Evolutionary conservation across 2,888 invertebrate species (phyloP), one percentile per base, ranked within the genome.

Genomic region (Muschampia plurimacula): DNA sequence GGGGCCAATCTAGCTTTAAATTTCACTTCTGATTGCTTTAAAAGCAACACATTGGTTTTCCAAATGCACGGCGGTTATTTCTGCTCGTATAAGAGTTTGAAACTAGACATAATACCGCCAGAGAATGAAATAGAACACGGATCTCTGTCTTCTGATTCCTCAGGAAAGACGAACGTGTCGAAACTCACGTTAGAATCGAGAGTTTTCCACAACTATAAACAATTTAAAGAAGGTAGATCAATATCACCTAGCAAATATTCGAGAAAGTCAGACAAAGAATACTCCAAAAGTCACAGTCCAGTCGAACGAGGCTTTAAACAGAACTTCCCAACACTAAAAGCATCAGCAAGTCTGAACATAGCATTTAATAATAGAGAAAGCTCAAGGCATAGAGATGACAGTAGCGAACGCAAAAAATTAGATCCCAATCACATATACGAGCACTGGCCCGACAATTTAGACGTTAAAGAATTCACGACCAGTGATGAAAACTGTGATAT

Each of bases 1-100:
- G 96, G 97, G 66, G 96, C 96, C 66, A 96, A 96, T 84, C 87
- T 96, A 72, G 92, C 96, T 64, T 96, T 97, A 12, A 95, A 95
- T 78, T 95, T 96, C 82, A 95, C 96, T 59, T 96, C 96, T 2
- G 95, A 95, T 71, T 95, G 96, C 80, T 96, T 97, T 79, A 95
- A 95, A 84, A 92, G 95, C 76, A 97, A 97, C 86, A 96, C 97
- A 62, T 90, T 98, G 80, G 96, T 99, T 80, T 98, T 99, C 88
- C 97, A 97, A 92, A 96, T 98, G 95, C 97, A 97, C 76, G 98
- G 98, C 52, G 98, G 98, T 4, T 97, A 96, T 83, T 99, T 98
- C 86, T 97, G 97, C 55, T 95, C 96, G 0, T 94, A 94, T 77
- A 94, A 92, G 85, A 95, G 94, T 82, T 84, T 95, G 2, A 91